Base-by-base conservation (phyloP, 2,113 vertebrate genomes). In the Brevimyrus niger region DNA sequence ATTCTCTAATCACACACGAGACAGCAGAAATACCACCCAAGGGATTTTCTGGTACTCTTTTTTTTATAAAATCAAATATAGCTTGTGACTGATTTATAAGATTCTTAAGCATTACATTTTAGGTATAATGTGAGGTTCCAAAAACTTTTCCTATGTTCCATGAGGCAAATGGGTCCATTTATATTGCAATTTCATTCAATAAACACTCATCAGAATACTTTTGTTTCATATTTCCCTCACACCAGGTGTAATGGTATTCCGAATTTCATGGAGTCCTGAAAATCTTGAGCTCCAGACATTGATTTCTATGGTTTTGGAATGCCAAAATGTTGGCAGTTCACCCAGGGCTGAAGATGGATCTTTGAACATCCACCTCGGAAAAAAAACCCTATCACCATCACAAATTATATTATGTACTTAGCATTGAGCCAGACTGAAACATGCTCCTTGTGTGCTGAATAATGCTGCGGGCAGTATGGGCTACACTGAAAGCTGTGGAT, bases 331-430 rank as follows among this genome's bases (percentile, higher is more conserved):
- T 88, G 17, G 65, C 58, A 58, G 76, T 89, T 89, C 53, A 84
- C 88, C 50, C 47, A 3, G 42, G 51, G 88, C 88, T 44, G 35
- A 50, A 84, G 9, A 10, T 58, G 48, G 50, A 84, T 84, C 88
- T 89, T 35, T 89, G 73, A 83, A 48, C 73, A 51, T 89, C 73
- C 88, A 89, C 76, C 88, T 83, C 51, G n/a, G 61, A 82, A 27
- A 58, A 44, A 84, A 51, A 42, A 58, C 48, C 76, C 80, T 53
- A 89, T 84, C 76, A 50, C 50, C 88, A 89, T 89, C 48, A 84
- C 88, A 89, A 83, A 89, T 89, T 84, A 89, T 84, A 89, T 89
- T 89, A 89, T 84, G 50, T 84, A 83, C 88, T 89, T 84, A 89
- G 83, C 88, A 53, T 84, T 89, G 58, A 88, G 88, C 88, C 83